phyloP scores from a whole-genome alignment of 2,797 vertebrate species.

The Sebastes taczanowskii region DNA sequence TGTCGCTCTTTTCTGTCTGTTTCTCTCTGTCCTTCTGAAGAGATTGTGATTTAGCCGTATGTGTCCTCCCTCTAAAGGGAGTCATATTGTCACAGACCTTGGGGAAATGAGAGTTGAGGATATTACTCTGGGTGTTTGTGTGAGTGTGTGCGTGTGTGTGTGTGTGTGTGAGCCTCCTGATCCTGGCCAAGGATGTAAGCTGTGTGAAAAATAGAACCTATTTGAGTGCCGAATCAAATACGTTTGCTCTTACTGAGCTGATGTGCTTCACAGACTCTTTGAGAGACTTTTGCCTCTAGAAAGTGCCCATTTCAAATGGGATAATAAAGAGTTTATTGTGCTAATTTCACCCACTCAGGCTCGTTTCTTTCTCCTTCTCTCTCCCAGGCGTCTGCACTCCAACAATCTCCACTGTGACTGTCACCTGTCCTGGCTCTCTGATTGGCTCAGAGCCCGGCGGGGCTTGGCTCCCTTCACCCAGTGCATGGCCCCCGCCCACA shows the following conservation, averaged over 20 bases:
- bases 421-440: constrained; percentile 97
- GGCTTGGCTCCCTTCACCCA: constrained; percentile 96
- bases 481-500: constrained; percentile 93
- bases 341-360: not conserved
- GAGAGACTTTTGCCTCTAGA: not conserved
- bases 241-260: not conserved
- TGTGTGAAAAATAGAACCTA: not conserved
- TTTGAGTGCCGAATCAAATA: constrained; percentile 9
- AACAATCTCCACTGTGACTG: constrained; percentile 97
- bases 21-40: constrained; percentile 9
- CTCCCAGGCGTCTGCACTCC: constrained; percentile 92
- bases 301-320: not conserved
- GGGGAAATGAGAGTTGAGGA: constrained; percentile 49
- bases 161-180: not conserved
- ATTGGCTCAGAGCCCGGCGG: constrained; percentile 94
- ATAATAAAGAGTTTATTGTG: not conserved
- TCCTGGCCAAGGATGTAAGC: not conserved
- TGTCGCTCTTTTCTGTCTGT: not conserved
- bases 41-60: constrained; percentile 26
- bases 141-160: not conserved
- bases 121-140: constrained; percentile 23
- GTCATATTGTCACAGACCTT: constrained; percentile 48
- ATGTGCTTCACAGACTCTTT: not conserved
- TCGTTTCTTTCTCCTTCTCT: not conserved
- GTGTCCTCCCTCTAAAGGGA: constrained; percentile 31